These are phyloP conservation scores for Dicyrtomina minuta DNA, from an alignment of 2,888 invertebrate genomes.

Conservation along the genomic window DNA sequence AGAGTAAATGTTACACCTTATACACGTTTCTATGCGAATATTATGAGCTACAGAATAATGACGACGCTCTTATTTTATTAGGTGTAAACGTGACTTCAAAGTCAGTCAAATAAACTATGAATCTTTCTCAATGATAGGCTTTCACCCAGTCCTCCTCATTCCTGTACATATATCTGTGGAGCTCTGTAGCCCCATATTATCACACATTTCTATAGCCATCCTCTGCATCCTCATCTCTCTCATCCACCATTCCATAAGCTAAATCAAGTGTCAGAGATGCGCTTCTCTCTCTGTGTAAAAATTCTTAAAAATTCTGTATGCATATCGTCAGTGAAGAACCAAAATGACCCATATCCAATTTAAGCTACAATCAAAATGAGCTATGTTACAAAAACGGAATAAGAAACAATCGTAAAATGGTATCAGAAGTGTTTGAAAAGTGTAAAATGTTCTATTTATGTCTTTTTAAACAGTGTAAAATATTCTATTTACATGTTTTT, in stretches of 20 bases:
- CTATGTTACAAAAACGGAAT: too few relatives aligned
- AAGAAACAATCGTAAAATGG: too few relatives aligned
- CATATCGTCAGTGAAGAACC: too few relatives aligned
- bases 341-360: too few relatives aligned
- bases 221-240: background rate
- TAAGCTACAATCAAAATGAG: too few relatives aligned
- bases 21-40: slow-evolving; percentile 18
- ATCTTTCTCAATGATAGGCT: slow-evolving; percentile 4
- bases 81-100: slow-evolving; percentile 26
- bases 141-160: background rate
- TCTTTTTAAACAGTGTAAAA: too few relatives aligned
- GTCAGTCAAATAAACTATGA: slow-evolving; percentile 12
- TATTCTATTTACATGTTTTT: too few relatives aligned
- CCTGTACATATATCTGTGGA: background rate
- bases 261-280: too few relatives aligned
- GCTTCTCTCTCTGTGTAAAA: too few relatives aligned
- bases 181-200: background rate
- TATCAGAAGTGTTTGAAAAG: too few relatives aligned
- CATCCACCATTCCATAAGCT: background rate
- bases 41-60: slow-evolving; percentile 11
- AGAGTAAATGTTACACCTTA: slow-evolving; percentile 25
- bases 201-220: background rate
- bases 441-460: too few relatives aligned
- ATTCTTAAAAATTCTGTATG: too few relatives aligned
- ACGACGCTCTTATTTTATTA: slow-evolving; percentile 19